Evolutionary conservation across 64 coral and sea anemone genomes (phyloP), one percentile per base, ranked within the genome.

Genomic region (Exaiptasia diaphana): DNA sequence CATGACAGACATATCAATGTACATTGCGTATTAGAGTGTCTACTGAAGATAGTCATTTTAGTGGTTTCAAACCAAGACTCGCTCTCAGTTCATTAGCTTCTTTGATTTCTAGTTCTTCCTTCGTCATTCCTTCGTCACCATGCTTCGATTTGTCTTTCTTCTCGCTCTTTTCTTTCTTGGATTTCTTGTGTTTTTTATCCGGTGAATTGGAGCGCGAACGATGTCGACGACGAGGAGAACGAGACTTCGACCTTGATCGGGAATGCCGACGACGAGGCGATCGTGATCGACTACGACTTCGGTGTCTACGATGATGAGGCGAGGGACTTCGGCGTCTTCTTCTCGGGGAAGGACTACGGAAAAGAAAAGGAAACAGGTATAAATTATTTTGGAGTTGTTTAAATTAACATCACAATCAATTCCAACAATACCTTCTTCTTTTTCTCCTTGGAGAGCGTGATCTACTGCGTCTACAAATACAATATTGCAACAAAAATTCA

Each of bases 21-120:
- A n/a, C n/a, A n/a, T n/a, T n/a, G n/a, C n/a, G n/a, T n/a, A n/a
- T n/a, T n/a, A n/a, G n/a, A n/a, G n/a, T n/a, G n/a, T n/a, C n/a
- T n/a, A n/a, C n/a, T n/a, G n/a, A n/a, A n/a, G n/a, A n/a, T n/a
- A 55, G 63, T 32, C 45, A 73, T 38, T 86, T 92, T 68, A 97
- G 75, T 2, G 94, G 89, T 31, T 97, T 97, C 41, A 97, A 83
- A 44, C 94, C 94, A 11, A 97, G 69, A 60, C 82, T 91, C 11
- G 94, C 94, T 71, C 94, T 91, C 9, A 97, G 46, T 67, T 91
- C 89, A 30, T 97, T 92, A 6, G 94, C 94, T 88, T 97, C 89
- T 37, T 88, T 86, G 8, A 97, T 91, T 41, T 92, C 94, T 1
- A 97, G 67, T 17, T 82, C 53, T 64, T 91, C 87, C 32, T 97